Base-by-base conservation (phyloP, 2,797 vertebrate species). In the Podargus strigoides region DNA sequence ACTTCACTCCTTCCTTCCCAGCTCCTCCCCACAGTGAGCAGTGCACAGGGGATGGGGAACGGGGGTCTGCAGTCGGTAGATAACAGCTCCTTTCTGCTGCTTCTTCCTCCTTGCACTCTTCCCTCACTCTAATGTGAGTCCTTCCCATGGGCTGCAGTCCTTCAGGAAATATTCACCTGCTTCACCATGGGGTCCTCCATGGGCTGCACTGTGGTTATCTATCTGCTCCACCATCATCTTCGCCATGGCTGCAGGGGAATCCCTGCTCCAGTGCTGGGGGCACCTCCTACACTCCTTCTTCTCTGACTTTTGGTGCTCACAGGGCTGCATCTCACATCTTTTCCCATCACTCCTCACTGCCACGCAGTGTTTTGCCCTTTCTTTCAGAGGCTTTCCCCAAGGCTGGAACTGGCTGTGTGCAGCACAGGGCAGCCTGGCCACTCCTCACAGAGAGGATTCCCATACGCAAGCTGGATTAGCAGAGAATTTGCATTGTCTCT, bases 381-480 rank as follows among this genome's bases (percentile, higher is more conserved):
- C n/a, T 82, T 64, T 18, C 0, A 2, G 18, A 6, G 2, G 0
- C 50, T 52, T 53, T 52, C 32, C 34, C 50, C 0, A 0, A 24
- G 59, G 68, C 34, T 78, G 63, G 34, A 68, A 24, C 28, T 7
- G 7, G 49, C n/a, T 23, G 14, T 52, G 80, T 32, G 50, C 18
- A 10, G 46, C 60, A 58, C 0, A 4, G 32, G 11, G 37, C 46
- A 84, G 56, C 28, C 10, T 0, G 0, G 46, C 59, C 7, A 7
- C 52, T 67, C 17, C 41, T 85, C 55, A 27, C 19, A 28, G 47
- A 78, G 37, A 75, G 23, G 49, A 42, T 93, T 73, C 26, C 36
- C 11, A 4, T 60, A 21, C 3, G 1, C 47, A 44, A 22, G 10
- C 50, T 69, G 8, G 34, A 69, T 90, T 62, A 89, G 30, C 47